Conservation (phyloP, 1,140 invertebrate species). For the Proctacanthus coquilletti region DNA sequence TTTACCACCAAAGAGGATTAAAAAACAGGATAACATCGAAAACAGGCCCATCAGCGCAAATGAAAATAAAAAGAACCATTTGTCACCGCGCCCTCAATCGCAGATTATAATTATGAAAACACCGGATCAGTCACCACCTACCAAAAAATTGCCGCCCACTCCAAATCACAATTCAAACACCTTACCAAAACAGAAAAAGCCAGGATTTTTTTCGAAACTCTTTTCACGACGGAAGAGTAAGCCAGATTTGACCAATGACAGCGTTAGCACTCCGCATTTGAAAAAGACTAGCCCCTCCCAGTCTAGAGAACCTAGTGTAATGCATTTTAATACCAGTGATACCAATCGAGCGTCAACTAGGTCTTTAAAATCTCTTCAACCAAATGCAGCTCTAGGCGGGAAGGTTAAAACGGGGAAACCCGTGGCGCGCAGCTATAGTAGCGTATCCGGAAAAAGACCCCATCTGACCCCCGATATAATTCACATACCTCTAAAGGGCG, state of each 20-base stretch:
- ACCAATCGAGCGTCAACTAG: constrained; percentile 18
- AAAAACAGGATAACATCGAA: constrained; percentile 35
- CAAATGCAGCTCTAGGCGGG: constrained; percentile 9
- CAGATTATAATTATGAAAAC: constrained; percentile 29
- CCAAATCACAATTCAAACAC: constrained; percentile 29
- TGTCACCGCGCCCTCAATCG: constrained; percentile 22
- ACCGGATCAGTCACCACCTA: constrained; percentile 26
- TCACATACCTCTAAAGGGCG: constrained; percentile 43
- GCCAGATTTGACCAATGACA: constrained; percentile 16
- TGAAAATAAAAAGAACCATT: constrained; percentile 21
- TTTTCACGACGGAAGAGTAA: constrained; percentile 37
- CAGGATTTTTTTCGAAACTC: constrained; percentile 48
- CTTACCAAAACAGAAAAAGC: constrained; percentile 38
- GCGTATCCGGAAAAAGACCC: constrained; percentile 37
- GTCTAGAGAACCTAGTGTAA: constrained; percentile 20
- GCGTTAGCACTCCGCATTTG: constrained; percentile 10
- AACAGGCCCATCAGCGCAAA: constrained; percentile 10
- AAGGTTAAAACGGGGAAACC: constrained; percentile 28
- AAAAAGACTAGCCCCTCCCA: constrained; percentile 13
- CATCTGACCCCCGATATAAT: constrained; percentile 33
- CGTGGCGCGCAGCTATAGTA: constrained; percentile 37
- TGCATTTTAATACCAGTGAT: constrained; percentile 16
- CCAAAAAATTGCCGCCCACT: constrained; percentile 32
- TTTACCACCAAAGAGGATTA: constrained; percentile 58
- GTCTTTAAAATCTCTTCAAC: constrained; percentile 16